These are phyloP conservation scores for Dendrolimus houi DNA, from an alignment of 2,888 invertebrate genomes.

Conservation along the genomic window DNA sequence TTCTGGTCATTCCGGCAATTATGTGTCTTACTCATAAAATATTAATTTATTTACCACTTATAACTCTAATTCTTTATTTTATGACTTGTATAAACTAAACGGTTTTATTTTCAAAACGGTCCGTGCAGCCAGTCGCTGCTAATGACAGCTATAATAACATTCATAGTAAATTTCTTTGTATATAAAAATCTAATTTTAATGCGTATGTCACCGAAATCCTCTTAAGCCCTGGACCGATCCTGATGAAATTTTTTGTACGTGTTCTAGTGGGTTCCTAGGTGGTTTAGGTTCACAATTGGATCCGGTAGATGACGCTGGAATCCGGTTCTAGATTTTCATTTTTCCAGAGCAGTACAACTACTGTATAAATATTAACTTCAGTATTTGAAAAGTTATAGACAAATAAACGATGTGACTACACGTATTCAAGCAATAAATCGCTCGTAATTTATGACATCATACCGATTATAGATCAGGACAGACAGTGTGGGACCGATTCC, in stretches of 20 bases:
- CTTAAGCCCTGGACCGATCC: too few relatives aligned
- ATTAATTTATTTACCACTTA: background rate
- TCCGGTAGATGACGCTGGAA: too few relatives aligned
- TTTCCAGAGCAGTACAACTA: too few relatives aligned
- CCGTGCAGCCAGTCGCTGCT: background rate
- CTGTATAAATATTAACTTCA: background rate
- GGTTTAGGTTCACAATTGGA: too few relatives aligned
- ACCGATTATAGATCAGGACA: slow-evolving; percentile 44
- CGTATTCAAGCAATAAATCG: slow-evolving; percentile 19
- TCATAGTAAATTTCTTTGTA: background rate
- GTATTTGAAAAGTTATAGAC: background rate
- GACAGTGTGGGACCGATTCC: slow-evolving; percentile 62
- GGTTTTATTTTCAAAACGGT: background rate
- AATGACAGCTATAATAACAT: background rate
- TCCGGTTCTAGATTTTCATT: too few relatives aligned
- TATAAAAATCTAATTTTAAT: background rate
- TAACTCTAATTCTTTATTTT: background rate
- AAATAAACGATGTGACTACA: slow-evolving; percentile 9
- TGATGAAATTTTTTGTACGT: too few relatives aligned
- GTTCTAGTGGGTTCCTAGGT: too few relatives aligned
- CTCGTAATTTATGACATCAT: slow-evolving; percentile 43
- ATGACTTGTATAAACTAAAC: background rate
- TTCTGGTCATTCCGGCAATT: too few relatives aligned
- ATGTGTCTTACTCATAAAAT: background rate
- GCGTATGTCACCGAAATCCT: too few relatives aligned